Percentiles rank a stretch among this genome's conserved stretches.
Evolutionary conservation across 92 coral and sea anemone species (phyloP).

Genomic region (Epizoanthus ramosus): DNA sequence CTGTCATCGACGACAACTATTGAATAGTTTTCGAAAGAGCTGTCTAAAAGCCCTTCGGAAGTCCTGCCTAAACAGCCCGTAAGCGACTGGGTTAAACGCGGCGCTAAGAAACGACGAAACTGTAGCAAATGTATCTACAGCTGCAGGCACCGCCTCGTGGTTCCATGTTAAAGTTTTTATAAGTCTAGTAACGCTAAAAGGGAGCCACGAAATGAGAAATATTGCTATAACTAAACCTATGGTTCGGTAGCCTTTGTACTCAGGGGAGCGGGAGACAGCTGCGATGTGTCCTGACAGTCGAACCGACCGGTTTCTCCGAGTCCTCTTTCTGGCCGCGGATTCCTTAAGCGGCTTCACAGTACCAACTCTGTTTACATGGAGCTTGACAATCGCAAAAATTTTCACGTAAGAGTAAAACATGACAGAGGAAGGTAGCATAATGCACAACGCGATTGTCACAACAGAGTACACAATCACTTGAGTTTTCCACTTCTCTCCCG

Average conservation of each 20-base stretch:
- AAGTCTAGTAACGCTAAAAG: slow-evolving; percentile 65
- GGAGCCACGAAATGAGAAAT: slow-evolving; percentile 69
- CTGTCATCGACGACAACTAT: neutral
- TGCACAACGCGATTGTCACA: slow-evolving; percentile 53
- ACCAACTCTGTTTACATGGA: slow-evolving; percentile 48
- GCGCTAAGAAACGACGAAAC: slow-evolving; percentile 66
- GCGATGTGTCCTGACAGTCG: slow-evolving; percentile 30
- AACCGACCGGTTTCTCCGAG: neutral
- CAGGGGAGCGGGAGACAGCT: slow-evolving; percentile 19
- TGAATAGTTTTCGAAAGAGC: slow-evolving; percentile 39
- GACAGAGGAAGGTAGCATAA: slow-evolving; percentile 52
- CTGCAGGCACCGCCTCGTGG: slow-evolving; percentile 59
- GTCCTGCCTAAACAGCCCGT: slow-evolving; percentile 62
- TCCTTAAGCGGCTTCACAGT: neutral
- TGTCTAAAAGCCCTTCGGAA: slow-evolving; percentile 63
- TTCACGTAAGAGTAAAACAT: slow-evolving; percentile 60
- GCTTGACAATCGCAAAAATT: slow-evolving; percentile 56
- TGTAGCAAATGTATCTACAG: slow-evolving; percentile 63
- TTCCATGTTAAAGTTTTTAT: slow-evolving; percentile 59
- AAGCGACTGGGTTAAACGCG: slow-evolving; percentile 64
- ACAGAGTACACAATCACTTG: slow-evolving; percentile 54
- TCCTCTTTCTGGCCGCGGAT: neutral
- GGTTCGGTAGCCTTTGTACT: slow-evolving; percentile 66
- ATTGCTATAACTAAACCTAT: slow-evolving; percentile 50
- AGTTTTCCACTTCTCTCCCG: slow-evolving; percentile 72